Evolutionary conservation across 1,140 invertebrate species (phyloP), one percentile per base, ranked within the genome.

Genomic region (Anthonomus grandis): DNA sequence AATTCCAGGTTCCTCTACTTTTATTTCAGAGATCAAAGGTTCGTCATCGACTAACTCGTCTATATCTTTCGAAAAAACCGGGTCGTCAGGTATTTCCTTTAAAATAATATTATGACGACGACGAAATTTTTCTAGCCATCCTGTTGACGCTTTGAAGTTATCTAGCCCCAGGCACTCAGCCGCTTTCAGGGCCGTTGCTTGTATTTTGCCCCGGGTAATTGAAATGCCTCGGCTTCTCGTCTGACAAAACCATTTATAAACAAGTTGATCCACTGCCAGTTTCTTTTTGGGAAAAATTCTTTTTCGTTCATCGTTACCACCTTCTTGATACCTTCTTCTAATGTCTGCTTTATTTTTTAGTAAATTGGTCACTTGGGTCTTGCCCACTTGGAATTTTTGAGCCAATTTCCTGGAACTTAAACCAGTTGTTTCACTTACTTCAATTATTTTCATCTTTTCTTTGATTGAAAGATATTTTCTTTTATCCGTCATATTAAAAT

Each of bases 71-170:
- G n/a, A n/a, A n/a, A n/a, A n/a, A n/a, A n/a, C n/a, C n/a, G n/a
- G n/a, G n/a, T n/a, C n/a, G n/a, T n/a, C 60, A 18, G 27, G 37
- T 15, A 3, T 9, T n/a, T n/a, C n/a, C 22, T 25, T 49, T 10
- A 44, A 44, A 2, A 1, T 25, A 2, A 58, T 53, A 13, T 53
- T 44, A 18, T 53, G 38, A 0, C 57, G 48, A 6, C 12, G 34
- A 17, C 57, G n/a, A 24, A 53, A 53, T 10, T 22, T 31, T 10
- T 59, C 50, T 23, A 59, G 24, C 57, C 50, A 59, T 9, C 50
- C 56, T 34, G 27, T 53, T n/a, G 57, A 59, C 9, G 57, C 49
- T 53, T 8, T 25, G 24, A 59, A 58, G n/a, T 52, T 44, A 9
- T 34, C 27, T 3, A 3, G 44, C 1, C 27, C 21, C 13, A 59